Evolutionary conservation across 2,797 vertebrate species (phyloP).

Genomic region (Lutjanus campechanus): DNA sequence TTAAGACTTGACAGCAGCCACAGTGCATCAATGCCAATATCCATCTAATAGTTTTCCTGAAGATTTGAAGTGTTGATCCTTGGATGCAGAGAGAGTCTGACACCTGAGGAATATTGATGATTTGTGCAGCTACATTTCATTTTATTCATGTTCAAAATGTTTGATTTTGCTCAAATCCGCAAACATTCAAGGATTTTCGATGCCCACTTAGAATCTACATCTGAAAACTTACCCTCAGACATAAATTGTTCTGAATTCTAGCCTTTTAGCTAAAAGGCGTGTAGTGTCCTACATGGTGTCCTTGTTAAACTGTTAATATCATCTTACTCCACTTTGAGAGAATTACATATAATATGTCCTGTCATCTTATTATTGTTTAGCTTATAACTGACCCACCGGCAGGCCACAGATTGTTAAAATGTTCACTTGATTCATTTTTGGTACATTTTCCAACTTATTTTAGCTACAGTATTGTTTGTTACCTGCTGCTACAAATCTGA

Average conservation of each 20-base stretch:
- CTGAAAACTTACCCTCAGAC: no score
- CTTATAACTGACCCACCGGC: background rate
- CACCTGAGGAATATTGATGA: slow-evolving; percentile 28
- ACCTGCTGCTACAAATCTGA: background rate
- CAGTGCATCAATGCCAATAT: background rate
- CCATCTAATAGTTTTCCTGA: slow-evolving; percentile 2
- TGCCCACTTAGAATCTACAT: background rate
- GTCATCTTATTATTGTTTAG: no score
- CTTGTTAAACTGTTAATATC: no score
- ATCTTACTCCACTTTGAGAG: background rate
- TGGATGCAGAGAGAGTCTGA: background rate
- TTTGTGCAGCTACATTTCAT: slow-evolving; percentile 3
- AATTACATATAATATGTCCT: no score
- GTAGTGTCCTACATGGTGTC: no score
- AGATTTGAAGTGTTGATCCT: background rate
- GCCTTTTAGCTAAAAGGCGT: no score
- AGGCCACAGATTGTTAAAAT: background rate
- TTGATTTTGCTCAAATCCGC: slow-evolving; percentile 15
- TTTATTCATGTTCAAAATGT: slow-evolving; percentile 10
- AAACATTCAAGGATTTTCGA: slow-evolving; percentile 26
- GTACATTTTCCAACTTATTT: background rate
- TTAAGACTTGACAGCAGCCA: background rate
- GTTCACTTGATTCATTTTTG: background rate
- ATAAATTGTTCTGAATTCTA: slow-evolving; percentile 13
- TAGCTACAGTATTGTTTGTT: background rate